Base-by-base conservation (phyloP, 2,113 vertebrate genomes). In the Neogobius melanostomus region DNA sequence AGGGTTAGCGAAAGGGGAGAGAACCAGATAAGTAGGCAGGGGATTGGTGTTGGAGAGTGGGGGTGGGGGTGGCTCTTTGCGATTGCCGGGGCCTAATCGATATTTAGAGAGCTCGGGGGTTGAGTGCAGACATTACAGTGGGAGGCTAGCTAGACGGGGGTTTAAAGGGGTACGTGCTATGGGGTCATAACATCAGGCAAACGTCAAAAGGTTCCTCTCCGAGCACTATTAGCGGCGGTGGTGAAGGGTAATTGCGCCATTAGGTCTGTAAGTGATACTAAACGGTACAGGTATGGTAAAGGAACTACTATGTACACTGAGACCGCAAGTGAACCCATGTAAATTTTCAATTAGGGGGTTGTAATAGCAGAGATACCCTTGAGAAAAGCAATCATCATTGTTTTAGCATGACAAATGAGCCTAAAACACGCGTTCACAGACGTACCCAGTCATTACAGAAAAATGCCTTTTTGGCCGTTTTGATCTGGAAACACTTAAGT, bases 191-290 rank as follows among this genome's bases (percentile, higher is more conserved):
- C 85, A 84, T 85, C 77, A 82, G 77, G 72, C 78, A 75, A 59
- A 75, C 77, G 74, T 85, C 81, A 76, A 84, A 84, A 85, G 89
- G 80, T 84, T 87, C 53, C 84, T 82, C 75, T 82, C 64, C 66
- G 84, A 89, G 75, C 71, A 64, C 86, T 82, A 89, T 89, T 90
- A 90, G 72, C 71, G 78, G 65, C 66, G 57, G 81, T 86, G 90
- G 80, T 90, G 88, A 91, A 90, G 87, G 89, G 85, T 91, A 90
- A 90, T 90, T 82, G 89, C 72, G 56, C 84, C 80, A 90, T 91
- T 90, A 91, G 73, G 71, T 73, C 85, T 77, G 68, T 87, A 88
- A 90, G 90, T 90, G 84, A 89, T 82, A 84, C 82, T 90, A 87
- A 90, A 88, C 82, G 82, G 83, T 73, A 61, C 77, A 86, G 87